Conservation (phyloP, 2,888 invertebrate species). For the Dinocampus coccinellae region DNA sequence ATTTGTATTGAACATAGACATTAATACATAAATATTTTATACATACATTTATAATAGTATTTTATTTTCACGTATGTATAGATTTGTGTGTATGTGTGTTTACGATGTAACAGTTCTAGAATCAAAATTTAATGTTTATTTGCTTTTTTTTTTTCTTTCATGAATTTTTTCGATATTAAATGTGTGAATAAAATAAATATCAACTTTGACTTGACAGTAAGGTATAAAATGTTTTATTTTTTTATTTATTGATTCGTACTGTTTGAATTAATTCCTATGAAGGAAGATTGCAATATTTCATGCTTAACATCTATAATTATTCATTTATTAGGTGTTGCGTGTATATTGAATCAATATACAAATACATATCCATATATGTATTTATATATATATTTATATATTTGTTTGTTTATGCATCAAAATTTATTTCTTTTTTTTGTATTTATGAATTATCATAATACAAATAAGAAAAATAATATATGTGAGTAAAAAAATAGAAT, state of each 20-base stretch:
- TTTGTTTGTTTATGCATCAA: too few species aligned
- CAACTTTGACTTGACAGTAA: neutral
- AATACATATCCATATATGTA: too few species aligned
- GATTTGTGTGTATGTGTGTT: neutral
- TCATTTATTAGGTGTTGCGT: neutral
- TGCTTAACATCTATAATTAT: slow-evolving; percentile 10
- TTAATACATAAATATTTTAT: neutral
- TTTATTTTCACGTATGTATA: neutral
- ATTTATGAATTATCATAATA: neutral
- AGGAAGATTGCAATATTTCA: neutral
- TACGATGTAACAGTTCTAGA: too few species aligned
- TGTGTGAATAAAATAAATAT: slow-evolving; percentile 4
- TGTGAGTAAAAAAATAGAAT: slow-evolving; percentile 5
- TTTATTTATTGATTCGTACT: neutral
- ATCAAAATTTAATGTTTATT: too few species aligned
- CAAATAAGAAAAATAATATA: neutral
- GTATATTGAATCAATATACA: slow-evolving; percentile 2
- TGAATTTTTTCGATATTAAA: neutral
- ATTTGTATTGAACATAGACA: neutral
- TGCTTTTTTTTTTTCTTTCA: neutral
- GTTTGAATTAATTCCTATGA: neutral
- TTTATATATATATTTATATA: too few species aligned
- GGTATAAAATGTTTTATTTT: neutral
- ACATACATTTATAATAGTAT: neutral
- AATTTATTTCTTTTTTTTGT: neutral